phyloP scores from a whole-genome alignment of 2,113 vertebrate genomes.

The Uria aalge region DNA sequence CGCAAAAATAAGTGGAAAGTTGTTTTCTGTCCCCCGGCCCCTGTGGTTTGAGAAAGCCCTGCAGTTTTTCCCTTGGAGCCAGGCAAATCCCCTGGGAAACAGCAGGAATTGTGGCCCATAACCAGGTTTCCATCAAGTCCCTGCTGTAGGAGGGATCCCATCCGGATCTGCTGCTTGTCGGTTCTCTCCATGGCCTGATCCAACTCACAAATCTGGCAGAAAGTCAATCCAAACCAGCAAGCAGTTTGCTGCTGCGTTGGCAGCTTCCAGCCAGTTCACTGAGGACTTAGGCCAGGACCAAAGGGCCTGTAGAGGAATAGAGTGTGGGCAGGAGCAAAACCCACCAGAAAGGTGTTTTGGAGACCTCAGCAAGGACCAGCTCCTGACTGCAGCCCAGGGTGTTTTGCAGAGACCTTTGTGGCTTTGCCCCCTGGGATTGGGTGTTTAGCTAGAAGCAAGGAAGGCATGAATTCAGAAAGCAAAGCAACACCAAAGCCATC shows the following conservation, averaged over 20 bases:
- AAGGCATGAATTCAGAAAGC: not conserved
- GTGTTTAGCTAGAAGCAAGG: not conserved
- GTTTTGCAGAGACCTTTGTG: not conserved
- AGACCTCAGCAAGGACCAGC: not conserved
- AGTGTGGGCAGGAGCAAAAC: not conserved
- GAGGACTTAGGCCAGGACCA: not conserved
- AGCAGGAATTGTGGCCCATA: not conserved
- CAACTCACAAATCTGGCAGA: not conserved
- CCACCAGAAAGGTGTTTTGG: not conserved
- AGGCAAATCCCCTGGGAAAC: not conserved
- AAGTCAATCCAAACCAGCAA: not conserved
- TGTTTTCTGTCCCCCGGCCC: not conserved
- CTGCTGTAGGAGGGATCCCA: not conserved
- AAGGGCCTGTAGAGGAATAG: not conserved
- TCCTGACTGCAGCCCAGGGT: not conserved
- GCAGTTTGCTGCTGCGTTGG: not conserved
- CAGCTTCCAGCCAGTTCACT: not conserved
- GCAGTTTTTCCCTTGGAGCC: not conserved
- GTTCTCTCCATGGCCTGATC: not conserved
- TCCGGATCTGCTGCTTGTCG: accelerated
- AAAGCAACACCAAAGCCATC: not conserved
- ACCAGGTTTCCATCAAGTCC: not conserved
- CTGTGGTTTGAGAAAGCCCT: not conserved
- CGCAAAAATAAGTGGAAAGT: accelerated
- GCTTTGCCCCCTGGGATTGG: not conserved